phyloP scores from a whole-genome alignment of 2,797 vertebrate species.

The Trachops cirrhosus region DNA sequence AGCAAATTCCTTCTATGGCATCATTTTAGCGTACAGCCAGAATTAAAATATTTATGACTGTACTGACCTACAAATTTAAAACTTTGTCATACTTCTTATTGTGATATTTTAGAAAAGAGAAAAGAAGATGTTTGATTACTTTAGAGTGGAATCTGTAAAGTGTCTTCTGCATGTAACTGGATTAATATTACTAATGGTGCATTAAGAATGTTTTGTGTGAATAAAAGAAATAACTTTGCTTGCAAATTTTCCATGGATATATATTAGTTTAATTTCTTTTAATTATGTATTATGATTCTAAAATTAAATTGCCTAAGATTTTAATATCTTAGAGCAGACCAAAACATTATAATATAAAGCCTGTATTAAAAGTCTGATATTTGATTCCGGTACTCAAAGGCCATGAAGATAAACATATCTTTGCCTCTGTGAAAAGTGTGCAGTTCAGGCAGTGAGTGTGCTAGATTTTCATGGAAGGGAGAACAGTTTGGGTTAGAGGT shows the following conservation, averaged over 20 bases:
- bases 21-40: neutral
- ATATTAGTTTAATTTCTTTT: constrained; percentile 17
- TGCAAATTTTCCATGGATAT: neutral
- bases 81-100: constrained; percentile 3
- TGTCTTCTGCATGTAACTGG: constrained; percentile 28
- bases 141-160: neutral
- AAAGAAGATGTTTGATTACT: neutral
- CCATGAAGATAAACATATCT: neutral
- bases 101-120: constrained; percentile 46
- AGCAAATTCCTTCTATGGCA: neutral
- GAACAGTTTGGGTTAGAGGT: neutral
- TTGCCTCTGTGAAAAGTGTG: neutral
- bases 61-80: neutral
- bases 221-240: constrained; percentile 40
- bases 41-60: neutral
- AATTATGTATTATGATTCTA: constrained; percentile 29
- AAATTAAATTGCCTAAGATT: constrained; percentile 36
- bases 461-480: neutral
- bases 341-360: neutral
- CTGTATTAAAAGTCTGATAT: neutral
- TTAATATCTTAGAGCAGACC: neutral
- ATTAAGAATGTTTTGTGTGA: constrained; percentile 36
- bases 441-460: neutral
- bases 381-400: neutral
- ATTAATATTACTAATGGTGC: neutral